Conservation (phyloP, 2,113 vertebrate genomes). For the Heterotilapia buettikoferi region DNA sequence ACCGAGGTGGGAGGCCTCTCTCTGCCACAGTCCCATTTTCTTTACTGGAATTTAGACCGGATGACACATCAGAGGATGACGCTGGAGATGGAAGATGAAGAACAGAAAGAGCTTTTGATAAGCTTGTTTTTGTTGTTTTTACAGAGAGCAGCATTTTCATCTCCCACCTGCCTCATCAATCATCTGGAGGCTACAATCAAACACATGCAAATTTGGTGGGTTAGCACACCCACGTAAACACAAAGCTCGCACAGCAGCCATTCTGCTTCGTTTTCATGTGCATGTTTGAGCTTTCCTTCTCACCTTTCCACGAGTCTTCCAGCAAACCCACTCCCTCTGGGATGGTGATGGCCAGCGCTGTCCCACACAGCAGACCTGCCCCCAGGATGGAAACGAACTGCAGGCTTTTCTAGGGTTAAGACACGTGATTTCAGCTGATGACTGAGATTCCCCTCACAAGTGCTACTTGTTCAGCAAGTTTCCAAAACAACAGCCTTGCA, state of each 20-base stretch:
- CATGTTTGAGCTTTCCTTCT: neutral
- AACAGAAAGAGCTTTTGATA: constrained; percentile 8
- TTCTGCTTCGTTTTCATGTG: neutral
- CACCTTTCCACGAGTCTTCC: constrained; percentile 51
- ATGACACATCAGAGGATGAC: constrained; percentile 13
- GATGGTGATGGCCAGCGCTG: constrained; percentile 65
- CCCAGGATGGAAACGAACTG: constrained; percentile 71
- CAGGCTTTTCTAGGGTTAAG: constrained; percentile 58
- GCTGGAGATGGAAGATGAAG: constrained; percentile 26
- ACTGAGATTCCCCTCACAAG: too few relatives aligned
- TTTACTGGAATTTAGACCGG: constrained; percentile 15
- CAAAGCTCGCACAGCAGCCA: neutral
- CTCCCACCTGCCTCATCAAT: neutral
- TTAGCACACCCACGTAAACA: neutral
- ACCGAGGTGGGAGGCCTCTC: constrained; percentile 37
- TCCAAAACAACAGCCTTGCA: neutral
- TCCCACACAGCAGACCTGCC: constrained; percentile 70
- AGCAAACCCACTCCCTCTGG: constrained; percentile 71
- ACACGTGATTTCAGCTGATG: constrained; percentile 5
- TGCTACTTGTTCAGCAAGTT: neutral
- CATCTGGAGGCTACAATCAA: neutral
- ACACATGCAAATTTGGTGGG: neutral
- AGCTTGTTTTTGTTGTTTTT: neutral
- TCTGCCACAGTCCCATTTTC: neutral
- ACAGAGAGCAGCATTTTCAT: constrained; percentile 1